Evolutionary conservation across 2,797 vertebrate genomes (phyloP).

Genomic region (Mormyrops attenuatus): DNA sequence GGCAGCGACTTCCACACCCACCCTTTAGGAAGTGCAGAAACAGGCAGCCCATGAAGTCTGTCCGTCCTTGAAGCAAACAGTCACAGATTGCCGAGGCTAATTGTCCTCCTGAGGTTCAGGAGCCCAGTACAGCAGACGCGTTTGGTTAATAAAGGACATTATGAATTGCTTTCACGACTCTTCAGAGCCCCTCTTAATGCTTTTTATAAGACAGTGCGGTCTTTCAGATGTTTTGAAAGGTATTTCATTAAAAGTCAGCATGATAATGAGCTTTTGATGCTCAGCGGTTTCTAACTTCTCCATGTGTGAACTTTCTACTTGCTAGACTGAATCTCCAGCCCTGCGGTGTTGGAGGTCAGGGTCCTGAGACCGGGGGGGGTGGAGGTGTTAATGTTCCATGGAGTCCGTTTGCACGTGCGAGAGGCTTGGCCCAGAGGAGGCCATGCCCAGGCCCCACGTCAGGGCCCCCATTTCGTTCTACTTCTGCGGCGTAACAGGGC

Average conservation of each 20-base stretch:
- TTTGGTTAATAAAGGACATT: slow-evolving; percentile 3
- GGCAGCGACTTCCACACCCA: slow-evolving; percentile 12
- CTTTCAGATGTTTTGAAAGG: slow-evolving; percentile 5
- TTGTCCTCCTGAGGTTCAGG: slow-evolving; percentile 40
- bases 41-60: not conserved
- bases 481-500: not conserved
- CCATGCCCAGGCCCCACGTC: not conserved
- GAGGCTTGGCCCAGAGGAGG: not conserved
- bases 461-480: not conserved
- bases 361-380: not conserved
- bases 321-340: not conserved
- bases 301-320: not conserved
- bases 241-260: not conserved
- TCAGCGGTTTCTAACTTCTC: not conserved
- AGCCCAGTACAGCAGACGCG: not conserved
- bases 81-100: slow-evolving; percentile 36
- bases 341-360: not conserved
- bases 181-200: not conserved
- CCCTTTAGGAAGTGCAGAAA: slow-evolving; percentile 19
- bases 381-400: not conserved
- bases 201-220: not conserved
- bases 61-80: slow-evolving; percentile 25
- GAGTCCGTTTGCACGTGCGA: not conserved
- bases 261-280: not conserved
- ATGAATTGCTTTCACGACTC: not conserved